Evolutionary conservation across 2,888 invertebrate species (phyloP).

Genomic region (Biston betularia): DNA sequence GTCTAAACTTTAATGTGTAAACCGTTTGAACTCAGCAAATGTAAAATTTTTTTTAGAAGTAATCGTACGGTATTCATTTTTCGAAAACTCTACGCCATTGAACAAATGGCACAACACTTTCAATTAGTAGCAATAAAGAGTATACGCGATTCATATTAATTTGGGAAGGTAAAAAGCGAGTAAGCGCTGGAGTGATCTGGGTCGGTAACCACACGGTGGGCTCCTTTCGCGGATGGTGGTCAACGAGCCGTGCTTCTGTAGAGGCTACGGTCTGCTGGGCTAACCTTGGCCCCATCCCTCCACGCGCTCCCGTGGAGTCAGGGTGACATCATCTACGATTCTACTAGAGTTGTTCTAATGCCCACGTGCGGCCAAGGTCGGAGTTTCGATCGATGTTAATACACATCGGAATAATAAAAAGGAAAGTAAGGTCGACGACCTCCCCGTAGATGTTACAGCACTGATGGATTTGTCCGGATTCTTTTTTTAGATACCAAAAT

Average conservation of each 20-base stretch:
- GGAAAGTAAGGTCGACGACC: conserved; percentile 79
- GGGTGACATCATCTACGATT: conserved; percentile 74
- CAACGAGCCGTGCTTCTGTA: conserved; percentile 77
- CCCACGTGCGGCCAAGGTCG: conserved; percentile 72
- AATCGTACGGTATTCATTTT: conserved; percentile 5
- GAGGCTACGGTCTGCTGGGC: conserved; percentile 78
- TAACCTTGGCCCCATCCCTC: conserved; percentile 79
- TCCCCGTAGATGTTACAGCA: conserved; percentile 56
- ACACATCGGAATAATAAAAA: conserved; percentile 72
- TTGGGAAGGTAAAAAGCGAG: conserved; percentile 68
- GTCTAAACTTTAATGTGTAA: conserved; percentile 6
- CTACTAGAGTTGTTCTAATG: conserved; percentile 54
- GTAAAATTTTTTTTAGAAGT: neutral
- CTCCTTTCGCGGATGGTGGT: conserved; percentile 72
- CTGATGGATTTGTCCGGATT: conserved; percentile 69
- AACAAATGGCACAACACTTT: conserved; percentile 59
- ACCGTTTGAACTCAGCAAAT: too few species aligned
- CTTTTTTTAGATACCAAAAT: conserved; percentile 72
- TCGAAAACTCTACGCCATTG: conserved; percentile 35
- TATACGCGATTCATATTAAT: conserved; percentile 58
- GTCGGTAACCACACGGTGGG: conserved; percentile 67
- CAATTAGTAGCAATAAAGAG: conserved; percentile 57
- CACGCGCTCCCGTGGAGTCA: conserved; percentile 69
- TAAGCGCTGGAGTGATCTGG: conserved; percentile 68
- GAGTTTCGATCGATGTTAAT: conserved; percentile 66